Percentiles rank a stretch among this genome's conserved stretches.
These are phyloP conservation scores for Archocentrus centrarchus DNA, from an alignment of 2,113 vertebrate species.

Conservation along the genomic window DNA sequence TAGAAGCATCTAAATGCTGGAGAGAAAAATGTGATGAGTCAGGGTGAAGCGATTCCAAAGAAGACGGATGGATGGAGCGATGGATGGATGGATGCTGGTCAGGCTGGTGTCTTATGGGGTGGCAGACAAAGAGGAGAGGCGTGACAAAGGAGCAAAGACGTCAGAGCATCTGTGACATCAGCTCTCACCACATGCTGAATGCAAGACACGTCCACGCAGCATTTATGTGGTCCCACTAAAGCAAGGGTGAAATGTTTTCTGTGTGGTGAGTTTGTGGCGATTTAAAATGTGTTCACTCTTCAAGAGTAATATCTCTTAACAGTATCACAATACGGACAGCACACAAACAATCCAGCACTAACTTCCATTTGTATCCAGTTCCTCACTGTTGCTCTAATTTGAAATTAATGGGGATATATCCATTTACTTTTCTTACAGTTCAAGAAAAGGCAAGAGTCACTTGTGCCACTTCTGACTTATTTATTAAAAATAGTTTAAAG, in stretches of 20 bases:
- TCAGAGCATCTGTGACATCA: slow-evolving; percentile 45
- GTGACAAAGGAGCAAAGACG: slow-evolving; percentile 16
- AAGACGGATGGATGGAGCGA: background rate
- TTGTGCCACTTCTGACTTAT: background rate
- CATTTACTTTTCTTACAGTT: background rate
- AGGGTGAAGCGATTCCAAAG: background rate
- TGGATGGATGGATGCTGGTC: background rate
- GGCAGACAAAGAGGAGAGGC: background rate
- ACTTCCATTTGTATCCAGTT: background rate
- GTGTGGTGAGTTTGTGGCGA: background rate
- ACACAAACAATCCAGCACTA: background rate
- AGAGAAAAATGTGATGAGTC: slow-evolving; percentile 40
- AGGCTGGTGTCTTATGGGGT: background rate
- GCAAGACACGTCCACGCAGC: background rate
- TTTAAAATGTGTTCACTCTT: background rate
- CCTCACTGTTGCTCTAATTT: background rate
- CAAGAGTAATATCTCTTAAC: background rate
- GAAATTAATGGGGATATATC: background rate
- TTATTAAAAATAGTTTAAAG: background rate
- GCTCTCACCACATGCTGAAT: background rate
- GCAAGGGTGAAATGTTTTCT: background rate
- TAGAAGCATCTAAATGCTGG: background rate
- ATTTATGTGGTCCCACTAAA: background rate
- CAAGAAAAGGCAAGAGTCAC: background rate
- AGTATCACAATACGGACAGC: background rate